These are phyloP conservation scores for Darevskia nairensis DNA, from an alignment of 2,797 vertebrate species.

Conservation along the genomic window DNA sequence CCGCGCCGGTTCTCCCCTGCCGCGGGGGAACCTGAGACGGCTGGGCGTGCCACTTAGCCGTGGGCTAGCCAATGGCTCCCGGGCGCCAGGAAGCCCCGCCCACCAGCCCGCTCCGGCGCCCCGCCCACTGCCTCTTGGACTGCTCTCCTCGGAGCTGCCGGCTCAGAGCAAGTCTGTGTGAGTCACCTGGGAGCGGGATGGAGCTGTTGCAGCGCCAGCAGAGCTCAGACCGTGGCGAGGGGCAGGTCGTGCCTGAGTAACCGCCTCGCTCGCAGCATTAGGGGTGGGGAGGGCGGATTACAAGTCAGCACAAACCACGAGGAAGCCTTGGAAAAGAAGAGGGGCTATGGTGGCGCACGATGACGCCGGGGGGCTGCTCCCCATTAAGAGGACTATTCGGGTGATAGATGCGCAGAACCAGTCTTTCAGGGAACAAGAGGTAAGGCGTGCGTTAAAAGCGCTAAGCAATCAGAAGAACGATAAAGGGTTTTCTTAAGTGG, in stretches of 20 bases:
- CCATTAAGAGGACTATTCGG: constrained; percentile 95
- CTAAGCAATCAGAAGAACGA: too few relatives aligned
- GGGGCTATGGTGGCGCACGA: constrained; percentile 93
- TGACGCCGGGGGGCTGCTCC: constrained; percentile 91
- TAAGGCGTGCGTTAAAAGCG: constrained; percentile 71
- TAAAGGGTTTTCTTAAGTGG: too few relatives aligned
- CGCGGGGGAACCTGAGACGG: neutral
- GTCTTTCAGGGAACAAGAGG: constrained; percentile 92
- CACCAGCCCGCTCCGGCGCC: neutral
- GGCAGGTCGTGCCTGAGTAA: neutral
- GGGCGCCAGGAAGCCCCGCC: neutral
- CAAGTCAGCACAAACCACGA: too few relatives aligned
- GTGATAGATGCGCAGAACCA: constrained; percentile 92
- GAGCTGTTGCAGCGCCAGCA: constrained; percentile 16
- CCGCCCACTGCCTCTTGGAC: constrained; percentile 60
- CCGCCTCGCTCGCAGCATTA: rapidly evolving
- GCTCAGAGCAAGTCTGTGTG: constrained; percentile 29
- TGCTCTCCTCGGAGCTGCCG: neutral
- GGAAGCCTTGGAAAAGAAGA: neutral
- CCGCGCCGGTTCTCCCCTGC: too few relatives aligned
- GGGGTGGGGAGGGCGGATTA: neutral
- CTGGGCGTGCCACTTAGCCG: neutral
- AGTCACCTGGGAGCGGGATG: rapidly evolving
- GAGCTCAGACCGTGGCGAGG: neutral
- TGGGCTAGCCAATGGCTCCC: rapidly evolving